Conservation (phyloP, 2,888 invertebrate genomes). For the Phymatocera aterrima region DNA sequence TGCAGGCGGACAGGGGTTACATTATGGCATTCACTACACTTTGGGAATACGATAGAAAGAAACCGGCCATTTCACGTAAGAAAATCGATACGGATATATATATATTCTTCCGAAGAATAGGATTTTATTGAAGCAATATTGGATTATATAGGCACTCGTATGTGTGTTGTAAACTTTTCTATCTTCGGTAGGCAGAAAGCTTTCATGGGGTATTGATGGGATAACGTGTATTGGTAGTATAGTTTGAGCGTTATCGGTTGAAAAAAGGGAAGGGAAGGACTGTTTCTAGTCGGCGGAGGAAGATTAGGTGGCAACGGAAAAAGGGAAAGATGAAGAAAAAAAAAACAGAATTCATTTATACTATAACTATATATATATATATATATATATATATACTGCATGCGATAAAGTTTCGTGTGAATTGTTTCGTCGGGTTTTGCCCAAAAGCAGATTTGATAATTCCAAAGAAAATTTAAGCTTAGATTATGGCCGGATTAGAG, state of each 20-base stretch:
- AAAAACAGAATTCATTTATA: no score
- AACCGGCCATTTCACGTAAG: not conserved
- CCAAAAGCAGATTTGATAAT: not conserved
- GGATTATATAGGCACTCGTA: no score
- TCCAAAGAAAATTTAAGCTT: slow-evolving; percentile 42
- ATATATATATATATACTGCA: no score
- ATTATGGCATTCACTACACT: not conserved
- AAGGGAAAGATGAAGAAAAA: no score
- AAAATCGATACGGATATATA: not conserved
- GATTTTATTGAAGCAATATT: not conserved
- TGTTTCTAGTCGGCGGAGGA: no score
- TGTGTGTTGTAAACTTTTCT: not conserved
- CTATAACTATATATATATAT: no score
- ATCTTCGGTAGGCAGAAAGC: not conserved
- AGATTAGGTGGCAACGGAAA: no score
- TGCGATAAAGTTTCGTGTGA: not conserved
- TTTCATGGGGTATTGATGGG: not conserved
- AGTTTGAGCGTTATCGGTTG: no score
- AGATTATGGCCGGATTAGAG: slow-evolving; percentile 52
- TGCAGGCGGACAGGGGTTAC: not conserved
- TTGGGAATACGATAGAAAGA: slow-evolving; percentile 22
- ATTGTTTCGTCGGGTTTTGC: not conserved
- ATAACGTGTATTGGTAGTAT: not conserved
- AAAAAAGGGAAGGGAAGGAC: no score
- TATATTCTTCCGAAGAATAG: not conserved